Evolutionary conservation across 1,140 invertebrate genomes (phyloP).

Genomic region (Dendroctonus ponderosae): DNA sequence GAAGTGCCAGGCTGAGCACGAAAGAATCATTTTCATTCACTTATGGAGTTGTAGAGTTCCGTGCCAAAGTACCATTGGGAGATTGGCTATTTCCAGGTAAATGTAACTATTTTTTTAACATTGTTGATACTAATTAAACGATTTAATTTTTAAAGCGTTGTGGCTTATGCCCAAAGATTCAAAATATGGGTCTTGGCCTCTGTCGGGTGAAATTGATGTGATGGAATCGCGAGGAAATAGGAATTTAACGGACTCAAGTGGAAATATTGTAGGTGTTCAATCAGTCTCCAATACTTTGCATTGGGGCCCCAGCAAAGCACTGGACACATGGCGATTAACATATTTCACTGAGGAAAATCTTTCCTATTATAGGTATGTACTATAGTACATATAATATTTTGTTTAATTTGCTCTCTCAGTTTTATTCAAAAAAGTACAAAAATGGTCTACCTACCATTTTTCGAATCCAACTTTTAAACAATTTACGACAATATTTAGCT

Average conservation of each 20-base stretch:
- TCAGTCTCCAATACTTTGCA: constrained; percentile 61
- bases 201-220: constrained; percentile 58
- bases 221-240: constrained; percentile 60
- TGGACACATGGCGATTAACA: constrained; percentile 57
- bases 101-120: background rate
- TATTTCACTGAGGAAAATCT: constrained; percentile 52
- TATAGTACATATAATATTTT: no score
- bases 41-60: constrained; percentile 66
- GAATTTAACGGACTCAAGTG: constrained; percentile 50
- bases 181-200: constrained; percentile 59
- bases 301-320: constrained; percentile 59
- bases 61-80: constrained; percentile 67
- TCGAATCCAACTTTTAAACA: no score
- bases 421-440: no score
- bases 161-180: constrained; percentile 61
- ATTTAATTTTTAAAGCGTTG: constrained; percentile 48
- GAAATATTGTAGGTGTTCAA: constrained; percentile 59
- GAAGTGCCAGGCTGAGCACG: constrained; percentile 66
- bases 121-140: background rate
- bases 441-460: no score
- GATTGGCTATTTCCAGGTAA: constrained; percentile 69
- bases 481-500: no score
- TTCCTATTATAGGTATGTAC: constrained; percentile 47
- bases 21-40: constrained; percentile 62
- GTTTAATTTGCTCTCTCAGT: no score